phyloP scores from a whole-genome alignment of 1,140 invertebrate species.

The Camponotus floridanus region DNA sequence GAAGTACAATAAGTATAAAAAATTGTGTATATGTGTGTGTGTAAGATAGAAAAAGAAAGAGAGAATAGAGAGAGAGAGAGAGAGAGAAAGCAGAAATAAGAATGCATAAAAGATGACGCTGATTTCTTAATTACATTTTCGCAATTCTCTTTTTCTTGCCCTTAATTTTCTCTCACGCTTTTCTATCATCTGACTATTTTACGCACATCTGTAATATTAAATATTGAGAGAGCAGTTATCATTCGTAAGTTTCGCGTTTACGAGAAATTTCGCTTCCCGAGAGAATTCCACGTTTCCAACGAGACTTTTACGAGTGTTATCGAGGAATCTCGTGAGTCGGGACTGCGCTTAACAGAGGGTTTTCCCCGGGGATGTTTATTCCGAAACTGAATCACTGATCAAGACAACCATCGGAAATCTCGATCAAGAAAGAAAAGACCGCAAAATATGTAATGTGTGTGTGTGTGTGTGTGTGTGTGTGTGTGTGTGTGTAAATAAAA shows the following conservation, averaged over 20 bases:
- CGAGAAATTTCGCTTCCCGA: not conserved
- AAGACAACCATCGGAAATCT: not conserved
- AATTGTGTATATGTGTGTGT: not conserved
- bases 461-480: no score
- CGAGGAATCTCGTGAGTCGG: not conserved
- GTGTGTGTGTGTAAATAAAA: not conserved
- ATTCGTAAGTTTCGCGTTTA: not conserved
- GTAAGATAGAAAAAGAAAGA: no score
- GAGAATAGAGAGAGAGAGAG: no score
- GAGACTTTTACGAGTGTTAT: conserved; percentile 23
- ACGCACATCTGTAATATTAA: conserved; percentile 8
- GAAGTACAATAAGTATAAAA: conserved; percentile 9
- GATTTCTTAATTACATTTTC: conserved; percentile 11
- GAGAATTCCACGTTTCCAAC: not conserved
- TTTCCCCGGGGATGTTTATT: not conserved
- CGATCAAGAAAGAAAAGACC: not conserved
- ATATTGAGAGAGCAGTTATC: conserved; percentile 7
- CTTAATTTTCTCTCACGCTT: not conserved
- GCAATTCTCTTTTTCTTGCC: not conserved
- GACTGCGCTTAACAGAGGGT: not conserved
- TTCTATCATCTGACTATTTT: not conserved
- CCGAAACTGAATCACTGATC: conserved; percentile 12
- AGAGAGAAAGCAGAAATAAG: not conserved
- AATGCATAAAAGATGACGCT: conserved; percentile 5
- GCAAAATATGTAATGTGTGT: no score